Percentiles rank a stretch among this genome's conserved stretches.
These are phyloP conservation scores for Tetramorium parvispinum DNA, from an alignment of 1,140 invertebrate species.

Conservation along the genomic window DNA sequence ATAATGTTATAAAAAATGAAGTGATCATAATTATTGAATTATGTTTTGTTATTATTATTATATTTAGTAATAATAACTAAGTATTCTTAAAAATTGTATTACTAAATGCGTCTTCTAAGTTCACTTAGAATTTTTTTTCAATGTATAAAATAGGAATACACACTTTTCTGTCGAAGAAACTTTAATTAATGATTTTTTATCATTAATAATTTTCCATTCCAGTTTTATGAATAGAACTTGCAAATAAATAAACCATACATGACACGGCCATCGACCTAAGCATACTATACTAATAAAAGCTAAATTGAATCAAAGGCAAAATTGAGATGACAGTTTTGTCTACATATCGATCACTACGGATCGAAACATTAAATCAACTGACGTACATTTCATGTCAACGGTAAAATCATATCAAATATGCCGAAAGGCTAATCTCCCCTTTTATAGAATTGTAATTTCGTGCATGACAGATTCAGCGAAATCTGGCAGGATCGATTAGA, in stretches of 20 bases:
- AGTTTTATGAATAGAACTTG: neutral
- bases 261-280: too few relatives aligned
- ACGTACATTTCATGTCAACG: neutral
- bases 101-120: too few relatives aligned
- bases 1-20: too few relatives aligned
- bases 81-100: too few relatives aligned
- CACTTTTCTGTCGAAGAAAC: neutral
- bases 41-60: too few relatives aligned
- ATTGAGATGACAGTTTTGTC: neutral
- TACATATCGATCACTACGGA: neutral
- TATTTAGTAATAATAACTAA: too few relatives aligned
- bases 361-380: neutral
- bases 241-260: neutral
- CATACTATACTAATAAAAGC: too few relatives aligned
- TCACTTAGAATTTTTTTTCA: too few relatives aligned
- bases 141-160: neutral
- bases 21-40: too few relatives aligned
- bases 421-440: neutral
- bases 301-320: neutral
- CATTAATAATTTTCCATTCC: neutral
- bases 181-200: neutral
- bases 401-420: neutral
- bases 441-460: neutral
- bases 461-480: neutral
- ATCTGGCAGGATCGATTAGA: slow-evolving; percentile 28